Evolutionary conservation across 2,888 invertebrate species (phyloP).

Genomic region (Amphipyra tragopoginis): DNA sequence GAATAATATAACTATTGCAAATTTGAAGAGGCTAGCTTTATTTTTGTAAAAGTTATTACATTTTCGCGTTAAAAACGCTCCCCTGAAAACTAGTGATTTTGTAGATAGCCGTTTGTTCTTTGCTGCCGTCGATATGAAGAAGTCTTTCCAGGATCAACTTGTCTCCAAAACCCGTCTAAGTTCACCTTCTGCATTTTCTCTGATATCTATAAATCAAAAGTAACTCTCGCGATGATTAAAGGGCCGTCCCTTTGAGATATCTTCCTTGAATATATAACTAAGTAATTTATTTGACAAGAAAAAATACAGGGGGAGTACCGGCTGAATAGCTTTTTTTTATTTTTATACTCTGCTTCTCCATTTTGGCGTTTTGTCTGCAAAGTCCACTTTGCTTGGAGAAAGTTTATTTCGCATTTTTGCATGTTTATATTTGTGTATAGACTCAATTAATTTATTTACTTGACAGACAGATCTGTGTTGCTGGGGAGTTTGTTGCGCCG

Average conservation of each 20-base stretch:
- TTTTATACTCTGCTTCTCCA: constrained; percentile 6
- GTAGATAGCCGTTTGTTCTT: too few species aligned
- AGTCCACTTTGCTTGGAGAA: neutral
- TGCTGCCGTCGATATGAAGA: too few species aligned
- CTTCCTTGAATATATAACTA: constrained; percentile 64
- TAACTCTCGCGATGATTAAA: constrained; percentile 68
- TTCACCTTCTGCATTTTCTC: constrained; percentile 31
- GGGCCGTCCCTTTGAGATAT: constrained; percentile 58
- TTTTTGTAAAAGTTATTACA: too few species aligned
- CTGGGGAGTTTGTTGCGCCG: too few species aligned
- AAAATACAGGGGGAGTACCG: constrained; percentile 44
- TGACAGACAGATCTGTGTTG: neutral
- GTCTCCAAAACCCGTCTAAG: constrained; percentile 6
- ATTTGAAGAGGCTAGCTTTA: too few species aligned
- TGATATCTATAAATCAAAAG: constrained; percentile 56
- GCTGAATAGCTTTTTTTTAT: constrained; percentile 34
- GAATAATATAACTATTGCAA: too few species aligned
- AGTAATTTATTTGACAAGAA: constrained; percentile 64
- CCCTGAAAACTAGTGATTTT: too few species aligned
- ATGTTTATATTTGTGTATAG: too few species aligned
- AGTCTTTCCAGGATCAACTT: too few species aligned
- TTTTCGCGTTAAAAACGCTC: too few species aligned
- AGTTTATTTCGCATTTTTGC: constrained; percentile 15
- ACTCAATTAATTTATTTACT: too few species aligned
- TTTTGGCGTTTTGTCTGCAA: constrained; percentile 2